Base-by-base conservation (phyloP, 2,797 vertebrate genomes). In the Alectoris magna region DNA sequence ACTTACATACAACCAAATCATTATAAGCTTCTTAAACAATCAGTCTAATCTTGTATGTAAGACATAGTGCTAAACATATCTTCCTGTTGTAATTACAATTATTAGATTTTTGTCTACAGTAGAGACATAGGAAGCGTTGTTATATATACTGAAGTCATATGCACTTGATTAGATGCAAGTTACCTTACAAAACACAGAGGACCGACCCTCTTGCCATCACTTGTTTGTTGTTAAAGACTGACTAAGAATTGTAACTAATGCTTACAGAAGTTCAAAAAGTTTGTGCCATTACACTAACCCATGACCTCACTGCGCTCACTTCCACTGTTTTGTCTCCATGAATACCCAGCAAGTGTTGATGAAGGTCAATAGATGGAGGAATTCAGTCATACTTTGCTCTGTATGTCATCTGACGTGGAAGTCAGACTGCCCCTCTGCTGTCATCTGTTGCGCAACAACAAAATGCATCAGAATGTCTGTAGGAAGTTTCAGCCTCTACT, bases 11-110 rank as follows among this genome's bases (percentile, higher is more conserved):
- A 43, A 39, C 17, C 29, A 3, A 2, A 4, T 36, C 14, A 29
- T 38, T 41, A 43, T 1, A 68, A 23, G 19, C 34, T 64, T 9
- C 84, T 38, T 5, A 41, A 2, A 13, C 44, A 34, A 11, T 3
- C 53, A 44, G n/a, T 6, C 38, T 41, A 36, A 59, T 14, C 27
- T 10, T 13, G 48, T 64, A 43, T 44, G 27, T 48, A 44, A 27
- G 44, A 12, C 7, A 12, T 2, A 13, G 0, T 9, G 39, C n/a
- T 48, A 53, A 43, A 29, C 0, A 0, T 3, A 5, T 9, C 53
- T 22, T 3, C 0, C 3, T 6, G 11, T 46, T 27, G 15, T 46
- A 21, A 19, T 27, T 68, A 68, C 16, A 36, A 36, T 18, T 26
- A 17, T 14, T 5, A 69, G 63, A 22, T 44, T 46, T 58, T 15